Evolutionary conservation across 2,113 vertebrate species (phyloP).

Genomic region (Paralichthys olivaceus): DNA sequence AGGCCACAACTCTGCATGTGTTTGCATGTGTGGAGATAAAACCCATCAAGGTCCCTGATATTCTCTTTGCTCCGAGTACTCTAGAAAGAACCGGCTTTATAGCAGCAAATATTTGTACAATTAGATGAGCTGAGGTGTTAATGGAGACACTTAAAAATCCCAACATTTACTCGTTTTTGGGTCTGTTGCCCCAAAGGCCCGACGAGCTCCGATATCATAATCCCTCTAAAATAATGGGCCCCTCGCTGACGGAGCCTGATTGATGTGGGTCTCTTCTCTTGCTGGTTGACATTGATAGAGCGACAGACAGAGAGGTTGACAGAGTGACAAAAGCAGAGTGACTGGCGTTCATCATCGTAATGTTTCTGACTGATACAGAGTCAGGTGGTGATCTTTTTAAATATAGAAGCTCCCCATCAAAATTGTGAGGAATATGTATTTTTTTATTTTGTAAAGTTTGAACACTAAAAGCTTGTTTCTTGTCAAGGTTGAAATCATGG

Average conservation of each 20-base stretch:
- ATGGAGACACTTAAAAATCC: slow-evolving; percentile 59
- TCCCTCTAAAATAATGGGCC: slow-evolving; percentile 59
- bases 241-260: slow-evolving; percentile 62
- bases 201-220: slow-evolving; percentile 55
- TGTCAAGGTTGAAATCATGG: background rate
- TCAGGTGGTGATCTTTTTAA: background rate
- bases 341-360: slow-evolving; percentile 46
- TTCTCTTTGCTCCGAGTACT: slow-evolving; percentile 11
- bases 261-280: slow-evolving; percentile 55
- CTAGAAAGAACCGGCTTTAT: slow-evolving; percentile 46
- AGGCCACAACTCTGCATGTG: slow-evolving; percentile 19
- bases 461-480: too few species aligned
- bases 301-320: slow-evolving; percentile 68
- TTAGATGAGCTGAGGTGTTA: slow-evolving; percentile 60
- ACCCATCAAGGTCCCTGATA: slow-evolving; percentile 35
- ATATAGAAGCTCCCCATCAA: background rate
- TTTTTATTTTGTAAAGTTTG: background rate
- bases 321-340: slow-evolving; percentile 61
- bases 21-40: slow-evolving; percentile 27
- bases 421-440: background rate
- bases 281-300: slow-evolving; percentile 67
- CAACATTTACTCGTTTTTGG: slow-evolving; percentile 52
- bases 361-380: slow-evolving; percentile 30
- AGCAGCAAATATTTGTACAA: slow-evolving; percentile 61
- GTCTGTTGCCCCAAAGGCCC: slow-evolving; percentile 36